Evolutionary conservation across 1,140 invertebrate species (phyloP).

Genomic region (Drosophila seguyi): DNA sequence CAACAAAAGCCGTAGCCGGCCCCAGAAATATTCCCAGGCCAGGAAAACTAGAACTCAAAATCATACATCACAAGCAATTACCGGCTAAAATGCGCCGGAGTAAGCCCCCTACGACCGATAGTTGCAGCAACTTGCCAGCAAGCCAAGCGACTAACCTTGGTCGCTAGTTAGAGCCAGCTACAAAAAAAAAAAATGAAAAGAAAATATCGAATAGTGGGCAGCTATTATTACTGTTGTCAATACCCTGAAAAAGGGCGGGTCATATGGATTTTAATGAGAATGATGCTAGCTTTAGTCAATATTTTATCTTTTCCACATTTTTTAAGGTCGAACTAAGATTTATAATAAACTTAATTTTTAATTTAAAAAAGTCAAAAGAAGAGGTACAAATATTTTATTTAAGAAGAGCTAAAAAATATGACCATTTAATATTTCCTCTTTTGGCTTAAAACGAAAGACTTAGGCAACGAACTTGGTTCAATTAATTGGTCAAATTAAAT

Average conservation of each 20-base stretch:
- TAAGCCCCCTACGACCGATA: slow-evolving; percentile 61
- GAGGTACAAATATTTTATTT: not conserved
- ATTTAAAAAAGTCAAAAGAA: not conserved
- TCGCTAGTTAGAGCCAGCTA: slow-evolving; percentile 56
- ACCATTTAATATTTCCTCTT: not conserved
- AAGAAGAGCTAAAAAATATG: not conserved
- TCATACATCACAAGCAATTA: slow-evolving; percentile 84
- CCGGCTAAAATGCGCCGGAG: slow-evolving; percentile 77
- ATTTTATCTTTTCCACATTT: no score
- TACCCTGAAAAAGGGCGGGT: slow-evolving; percentile 37
- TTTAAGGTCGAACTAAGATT: not conserved
- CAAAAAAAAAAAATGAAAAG: slow-evolving; percentile 26
- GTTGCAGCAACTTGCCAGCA: slow-evolving; percentile 37
- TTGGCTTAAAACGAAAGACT: not conserved
- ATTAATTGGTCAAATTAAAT: no score
- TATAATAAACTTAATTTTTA: not conserved
- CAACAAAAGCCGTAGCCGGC: slow-evolving; percentile 49
- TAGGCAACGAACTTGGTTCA: not conserved
- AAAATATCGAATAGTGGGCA: slow-evolving; percentile 59
- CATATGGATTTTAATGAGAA: not conserved
- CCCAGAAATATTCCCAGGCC: slow-evolving; percentile 77
- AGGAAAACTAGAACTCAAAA: slow-evolving; percentile 82
- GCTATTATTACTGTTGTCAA: slow-evolving; percentile 74
- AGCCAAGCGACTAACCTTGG: slow-evolving; percentile 71
- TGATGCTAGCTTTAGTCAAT: not conserved